Conservation (phyloP, 1,140 invertebrate species). For the Harpegnathos saltator region DNA sequence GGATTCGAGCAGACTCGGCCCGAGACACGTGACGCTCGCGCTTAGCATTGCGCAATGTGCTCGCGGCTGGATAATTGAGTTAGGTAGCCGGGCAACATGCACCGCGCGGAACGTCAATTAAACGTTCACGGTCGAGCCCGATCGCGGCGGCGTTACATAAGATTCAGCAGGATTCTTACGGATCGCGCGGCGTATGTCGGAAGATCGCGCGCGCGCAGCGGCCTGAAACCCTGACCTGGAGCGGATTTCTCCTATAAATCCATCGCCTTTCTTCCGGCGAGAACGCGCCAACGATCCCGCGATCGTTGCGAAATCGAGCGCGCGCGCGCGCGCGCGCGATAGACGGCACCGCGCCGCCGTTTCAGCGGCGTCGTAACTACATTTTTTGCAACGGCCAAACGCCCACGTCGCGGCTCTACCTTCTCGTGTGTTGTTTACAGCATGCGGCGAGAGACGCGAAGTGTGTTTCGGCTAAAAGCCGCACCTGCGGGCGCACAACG, state of each 20-base stretch:
- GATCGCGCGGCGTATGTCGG: slow-evolving; percentile 14
- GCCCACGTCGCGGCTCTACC: too few species aligned
- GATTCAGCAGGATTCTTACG: slow-evolving; percentile 33
- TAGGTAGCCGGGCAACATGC: slow-evolving; percentile 27
- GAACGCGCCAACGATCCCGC: slow-evolving; percentile 33
- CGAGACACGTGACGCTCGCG: neutral
- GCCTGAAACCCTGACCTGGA: slow-evolving; percentile 46
- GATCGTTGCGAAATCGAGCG: slow-evolving; percentile 45
- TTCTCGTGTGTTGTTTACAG: too few species aligned
- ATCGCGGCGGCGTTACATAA: slow-evolving; percentile 23
- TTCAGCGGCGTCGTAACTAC: too few species aligned
- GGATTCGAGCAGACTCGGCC: neutral
- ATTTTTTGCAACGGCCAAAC: too few species aligned
- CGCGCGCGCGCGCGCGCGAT: too few species aligned
- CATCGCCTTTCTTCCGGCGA: slow-evolving; percentile 47
- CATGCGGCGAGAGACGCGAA: too few species aligned
- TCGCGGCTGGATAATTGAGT: slow-evolving; percentile 59
- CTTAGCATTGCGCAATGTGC: slow-evolving; percentile 41
- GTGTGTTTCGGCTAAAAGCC: too few species aligned
- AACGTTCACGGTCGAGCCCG: slow-evolving; percentile 38
- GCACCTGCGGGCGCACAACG: too few species aligned
- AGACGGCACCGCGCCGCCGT: too few species aligned
- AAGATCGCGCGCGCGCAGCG: slow-evolving; percentile 28
- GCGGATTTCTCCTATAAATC: slow-evolving; percentile 54
- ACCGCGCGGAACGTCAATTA: slow-evolving; percentile 46